Conservation (phyloP, 2,888 invertebrate genomes). For the Loripinus fragilis region DNA sequence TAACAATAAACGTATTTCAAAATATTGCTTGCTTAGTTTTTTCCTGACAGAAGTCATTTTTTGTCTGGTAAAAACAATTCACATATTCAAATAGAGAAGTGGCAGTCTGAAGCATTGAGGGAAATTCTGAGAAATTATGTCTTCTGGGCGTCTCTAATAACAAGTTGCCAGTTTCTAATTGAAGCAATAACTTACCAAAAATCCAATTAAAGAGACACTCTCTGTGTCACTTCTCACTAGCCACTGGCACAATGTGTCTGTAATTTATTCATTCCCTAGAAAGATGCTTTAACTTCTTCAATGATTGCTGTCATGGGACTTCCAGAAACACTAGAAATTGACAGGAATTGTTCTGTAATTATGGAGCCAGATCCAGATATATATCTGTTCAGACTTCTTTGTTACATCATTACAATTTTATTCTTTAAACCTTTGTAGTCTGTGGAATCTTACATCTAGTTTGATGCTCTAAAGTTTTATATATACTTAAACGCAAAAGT, state of each 20-base stretch:
- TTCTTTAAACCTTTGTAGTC: too few species aligned
- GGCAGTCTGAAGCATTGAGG: neutral
- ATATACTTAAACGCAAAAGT: too few species aligned
- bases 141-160: neutral
- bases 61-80: too few species aligned
- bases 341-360: neutral
- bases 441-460: too few species aligned
- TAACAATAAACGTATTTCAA: too few species aligned
- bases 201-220: slow-evolving; percentile 9
- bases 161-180: neutral
- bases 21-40: too few species aligned
- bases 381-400: too few species aligned
- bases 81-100: too few species aligned
- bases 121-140: neutral
- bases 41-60: too few species aligned
- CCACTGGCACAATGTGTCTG: neutral
- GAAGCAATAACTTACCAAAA: slow-evolving; percentile 14
- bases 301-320: neutral
- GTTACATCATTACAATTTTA: too few species aligned
- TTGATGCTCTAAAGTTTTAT: too few species aligned
- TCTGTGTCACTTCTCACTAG: neutral
- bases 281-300: slow-evolving; percentile 9
- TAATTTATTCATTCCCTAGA: neutral
- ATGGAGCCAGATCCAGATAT: too few species aligned
- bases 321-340: slow-evolving; percentile 1